Percentiles rank a stretch among this genome's conserved stretches.
These are phyloP conservation scores for Gymnosoma rotundatum DNA, from an alignment of 2,888 invertebrate species.

Conservation along the genomic window DNA sequence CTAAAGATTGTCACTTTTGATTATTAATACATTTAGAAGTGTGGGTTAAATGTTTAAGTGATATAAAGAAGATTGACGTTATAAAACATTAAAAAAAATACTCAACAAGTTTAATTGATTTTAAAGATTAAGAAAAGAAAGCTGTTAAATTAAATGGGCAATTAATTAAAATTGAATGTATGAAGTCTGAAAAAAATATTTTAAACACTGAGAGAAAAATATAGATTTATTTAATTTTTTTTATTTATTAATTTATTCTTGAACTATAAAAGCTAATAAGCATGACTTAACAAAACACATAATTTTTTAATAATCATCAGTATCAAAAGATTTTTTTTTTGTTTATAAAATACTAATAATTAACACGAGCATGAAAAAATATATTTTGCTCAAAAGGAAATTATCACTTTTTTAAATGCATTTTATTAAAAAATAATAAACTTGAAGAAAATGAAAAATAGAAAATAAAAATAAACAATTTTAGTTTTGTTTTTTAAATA, in stretches of 20 bases:
- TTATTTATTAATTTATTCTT: too few species aligned
- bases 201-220: background rate
- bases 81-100: background rate
- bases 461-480: too few species aligned
- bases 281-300: too few species aligned
- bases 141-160: background rate
- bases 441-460: too few species aligned
- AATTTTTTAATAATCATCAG: background rate
- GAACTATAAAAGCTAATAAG: too few species aligned
- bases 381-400: background rate
- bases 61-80: background rate
- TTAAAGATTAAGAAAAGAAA: background rate
- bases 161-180: background rate
- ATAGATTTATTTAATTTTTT: too few species aligned
- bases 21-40: background rate
- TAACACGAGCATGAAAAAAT: background rate
- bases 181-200: background rate
- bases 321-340: background rate
- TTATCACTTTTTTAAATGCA: background rate
- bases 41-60: background rate
- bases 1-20: background rate
- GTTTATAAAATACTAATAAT: background rate
- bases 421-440: too few species aligned
- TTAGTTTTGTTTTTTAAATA: background rate
- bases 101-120: background rate